Evolutionary conservation across 2,797 vertebrate species (phyloP), one percentile per base, ranked within the genome.

Genomic region (Periparus ater): DNA sequence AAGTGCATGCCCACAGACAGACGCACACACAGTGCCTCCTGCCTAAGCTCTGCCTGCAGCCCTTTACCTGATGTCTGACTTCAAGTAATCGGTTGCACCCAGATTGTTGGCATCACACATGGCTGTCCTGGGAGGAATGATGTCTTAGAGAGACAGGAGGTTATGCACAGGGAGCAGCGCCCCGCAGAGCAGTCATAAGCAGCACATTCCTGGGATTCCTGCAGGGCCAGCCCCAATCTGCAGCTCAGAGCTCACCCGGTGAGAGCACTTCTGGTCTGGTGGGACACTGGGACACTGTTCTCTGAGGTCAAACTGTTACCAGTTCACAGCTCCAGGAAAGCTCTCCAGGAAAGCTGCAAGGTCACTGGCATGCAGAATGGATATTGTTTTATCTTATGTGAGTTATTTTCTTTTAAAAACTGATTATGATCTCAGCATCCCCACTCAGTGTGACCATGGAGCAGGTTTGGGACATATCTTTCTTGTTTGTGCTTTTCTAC

Each of bases 201-300:
- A 70, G 58, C 34, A 6, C 88, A 93, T 93, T 95, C 83, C 92
- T 58, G 80, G 60, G 26, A 94, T 86, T 91, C 89, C 68, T 89
- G 61, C 54, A 71, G 53, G 51, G 50, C 72, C 66, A 75, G 73
- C 26, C 50, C 58, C 65, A 6, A 7, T 48, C 40, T 32, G 30
- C 60, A 72, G 7, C 55, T 63, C 51, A 0, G 36, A 63, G 26
- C 44, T 65, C 51, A 38, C 15, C 20, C 2, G 0, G 9, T 3
- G 20, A 48, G 75, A 77, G 22, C 17, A 10, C 72, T 79, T 72
- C 66, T 67, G 67, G 2, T 65, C 53, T 68, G 68, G 11, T 87
- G 85, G 82, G 66, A 21, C 80, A 78, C 32, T 26, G 32, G 45
- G 42, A 10, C 84, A 42, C 78, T 87, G 50, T 80, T 92, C 57